Evolutionary conservation across 35 echinoderm and acorn worm species (phyloP).

Genomic region (Lytechinus variegatus): DNA sequence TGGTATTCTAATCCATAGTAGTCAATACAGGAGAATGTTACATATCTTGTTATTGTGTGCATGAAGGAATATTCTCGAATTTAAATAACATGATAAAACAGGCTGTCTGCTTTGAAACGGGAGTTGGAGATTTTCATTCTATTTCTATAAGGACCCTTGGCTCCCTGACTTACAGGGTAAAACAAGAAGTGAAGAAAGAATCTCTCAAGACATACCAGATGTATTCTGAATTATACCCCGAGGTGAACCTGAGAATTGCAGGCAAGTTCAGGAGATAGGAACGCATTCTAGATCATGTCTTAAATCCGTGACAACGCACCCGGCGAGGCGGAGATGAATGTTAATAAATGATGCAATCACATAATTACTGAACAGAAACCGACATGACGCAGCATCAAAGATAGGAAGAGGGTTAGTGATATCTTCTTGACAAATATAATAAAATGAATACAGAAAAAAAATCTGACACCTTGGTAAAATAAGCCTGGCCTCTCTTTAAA

Average conservation of each 20-base stretch:
- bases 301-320: background rate
- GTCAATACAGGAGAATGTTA: no score
- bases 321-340: background rate
- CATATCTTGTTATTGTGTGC: no score
- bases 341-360: background rate
- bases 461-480: no score
- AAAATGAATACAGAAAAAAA: background rate
- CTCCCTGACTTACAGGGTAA: background rate
- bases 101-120: no score
- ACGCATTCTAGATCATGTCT: background rate
- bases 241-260: background rate
- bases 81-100: no score
- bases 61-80: no score
- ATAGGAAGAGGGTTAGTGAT: background rate
- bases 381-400: background rate
- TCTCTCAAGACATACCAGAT: background rate
- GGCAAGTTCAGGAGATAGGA: background rate
- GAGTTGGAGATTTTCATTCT: no score
- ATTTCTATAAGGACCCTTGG: background rate
- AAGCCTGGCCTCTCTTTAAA: no score
- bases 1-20: no score
- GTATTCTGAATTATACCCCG: background rate
- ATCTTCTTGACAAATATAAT: background rate
- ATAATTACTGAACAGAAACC: background rate
- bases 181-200: background rate